A percentile compares a stretch with the other conserved stretches of the same genome.
Conservation (phyloP, 2,797 vertebrate genomes). For the Sphaeramia orbicularis region DNA sequence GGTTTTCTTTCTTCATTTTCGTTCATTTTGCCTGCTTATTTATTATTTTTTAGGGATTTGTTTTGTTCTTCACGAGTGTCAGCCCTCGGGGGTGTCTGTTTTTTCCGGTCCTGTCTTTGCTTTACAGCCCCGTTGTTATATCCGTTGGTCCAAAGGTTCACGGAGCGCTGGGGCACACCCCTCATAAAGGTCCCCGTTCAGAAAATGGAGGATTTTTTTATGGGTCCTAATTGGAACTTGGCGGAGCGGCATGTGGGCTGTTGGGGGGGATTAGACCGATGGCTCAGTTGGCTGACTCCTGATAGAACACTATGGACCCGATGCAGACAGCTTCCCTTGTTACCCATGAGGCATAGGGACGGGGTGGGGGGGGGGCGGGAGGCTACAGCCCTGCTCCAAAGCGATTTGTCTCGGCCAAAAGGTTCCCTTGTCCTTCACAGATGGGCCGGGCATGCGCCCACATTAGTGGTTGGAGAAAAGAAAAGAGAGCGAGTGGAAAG, state of each 20-base stretch:
- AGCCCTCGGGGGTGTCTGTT: slow-evolving; percentile 51
- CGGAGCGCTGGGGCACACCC: slow-evolving; percentile 54
- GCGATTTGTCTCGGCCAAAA: slow-evolving; percentile 85
- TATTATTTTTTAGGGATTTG: no score
- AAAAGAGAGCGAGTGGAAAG: slow-evolving; percentile 49
- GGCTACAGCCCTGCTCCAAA: slow-evolving; percentile 72
- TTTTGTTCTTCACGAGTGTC: slow-evolving; percentile 49
- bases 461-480: slow-evolving; percentile 68
- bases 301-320: slow-evolving; percentile 78
- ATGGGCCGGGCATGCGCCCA: slow-evolving; percentile 75
- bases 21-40: no score
- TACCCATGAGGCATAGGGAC: slow-evolving; percentile 59
- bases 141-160: slow-evolving; percentile 63
- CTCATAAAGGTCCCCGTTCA: slow-evolving; percentile 59
- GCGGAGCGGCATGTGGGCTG: slow-evolving; percentile 72
- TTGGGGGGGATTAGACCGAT: slow-evolving; percentile 75
- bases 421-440: slow-evolving; percentile 86
- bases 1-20: no score
- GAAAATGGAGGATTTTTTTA: slow-evolving; percentile 62
- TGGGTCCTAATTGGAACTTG: slow-evolving; percentile 82
- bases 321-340: slow-evolving; percentile 78
- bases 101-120: slow-evolving; percentile 42
- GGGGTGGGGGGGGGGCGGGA: slow-evolving; percentile 54
- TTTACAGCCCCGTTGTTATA: slow-evolving; percentile 63
- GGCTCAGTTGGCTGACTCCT: slow-evolving; percentile 81